Evolutionary conservation across 2,888 invertebrate genomes (phyloP).

Genomic region (Drosophila eohydei): DNA sequence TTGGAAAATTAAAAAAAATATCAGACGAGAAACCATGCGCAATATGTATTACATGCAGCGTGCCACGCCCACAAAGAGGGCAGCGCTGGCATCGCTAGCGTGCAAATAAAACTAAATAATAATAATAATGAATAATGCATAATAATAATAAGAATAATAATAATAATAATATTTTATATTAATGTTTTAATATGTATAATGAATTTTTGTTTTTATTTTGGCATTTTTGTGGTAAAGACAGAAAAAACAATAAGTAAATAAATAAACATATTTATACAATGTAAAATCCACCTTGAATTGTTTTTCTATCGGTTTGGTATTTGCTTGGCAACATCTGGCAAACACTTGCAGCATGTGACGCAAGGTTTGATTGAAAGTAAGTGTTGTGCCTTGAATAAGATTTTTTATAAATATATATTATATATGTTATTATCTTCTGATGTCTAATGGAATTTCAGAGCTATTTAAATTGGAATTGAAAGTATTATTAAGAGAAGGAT

Average conservation of each 20-base stretch:
- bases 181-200: constrained; percentile 61
- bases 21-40: constrained; percentile 37
- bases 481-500: background rate
- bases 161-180: constrained; percentile 48
- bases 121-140: constrained; percentile 26
- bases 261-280: constrained; percentile 78
- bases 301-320: background rate
- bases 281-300: constrained; percentile 36
- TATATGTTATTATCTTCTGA: too few species aligned
- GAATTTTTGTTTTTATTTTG: constrained; percentile 54
- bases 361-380: background rate
- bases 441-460: too few species aligned
- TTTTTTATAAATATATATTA: too few species aligned
- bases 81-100: constrained; percentile 32
- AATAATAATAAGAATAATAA: constrained; percentile 25
- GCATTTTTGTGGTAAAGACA: constrained; percentile 70
- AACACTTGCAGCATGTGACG: background rate
- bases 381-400: background rate
- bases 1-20: constrained; percentile 28
- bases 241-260: constrained; percentile 70
- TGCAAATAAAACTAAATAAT: constrained; percentile 50
- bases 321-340: background rate
- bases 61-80: constrained; percentile 51
- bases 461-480: too few species aligned
- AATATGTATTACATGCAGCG: constrained; percentile 68